phyloP scores from a whole-genome alignment of 2,113 vertebrate species.

The Pygoscelis adeliae region DNA sequence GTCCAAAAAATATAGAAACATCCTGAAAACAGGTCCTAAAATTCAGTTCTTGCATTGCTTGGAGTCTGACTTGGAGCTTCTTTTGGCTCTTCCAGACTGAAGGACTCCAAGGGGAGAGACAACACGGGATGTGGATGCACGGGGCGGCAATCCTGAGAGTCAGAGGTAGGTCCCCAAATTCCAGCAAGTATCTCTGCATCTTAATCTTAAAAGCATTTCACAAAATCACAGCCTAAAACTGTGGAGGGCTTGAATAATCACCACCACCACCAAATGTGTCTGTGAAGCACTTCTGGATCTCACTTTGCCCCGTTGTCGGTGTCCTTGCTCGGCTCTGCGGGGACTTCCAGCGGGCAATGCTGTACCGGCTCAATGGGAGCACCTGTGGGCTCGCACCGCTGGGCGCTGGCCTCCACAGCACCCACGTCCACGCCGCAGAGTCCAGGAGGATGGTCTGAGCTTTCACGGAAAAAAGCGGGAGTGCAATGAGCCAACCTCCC shows the following conservation, averaged over 20 bases:
- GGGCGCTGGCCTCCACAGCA: background rate
- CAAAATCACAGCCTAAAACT: background rate
- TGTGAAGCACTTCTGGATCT: background rate
- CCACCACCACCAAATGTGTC: background rate
- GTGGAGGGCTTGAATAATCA: background rate
- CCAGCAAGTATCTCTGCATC: background rate
- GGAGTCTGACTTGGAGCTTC: background rate
- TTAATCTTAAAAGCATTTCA: background rate
- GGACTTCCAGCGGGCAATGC: background rate
- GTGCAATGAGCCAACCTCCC: background rate
- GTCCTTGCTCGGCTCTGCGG: background rate
- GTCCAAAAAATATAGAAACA: background rate
- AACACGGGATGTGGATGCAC: accelerated
- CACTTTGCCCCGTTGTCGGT: background rate
- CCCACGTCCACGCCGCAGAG: background rate
- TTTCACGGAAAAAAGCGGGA: background rate
- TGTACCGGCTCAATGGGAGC: accelerated
- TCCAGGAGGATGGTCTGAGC: background rate
- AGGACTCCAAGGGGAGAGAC: background rate
- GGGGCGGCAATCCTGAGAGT: background rate
- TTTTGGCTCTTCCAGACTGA: background rate
- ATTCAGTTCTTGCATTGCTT: background rate
- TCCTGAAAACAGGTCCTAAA: background rate
- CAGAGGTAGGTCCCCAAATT: background rate
- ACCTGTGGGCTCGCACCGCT: accelerated